phyloP scores from a whole-genome alignment of 1,140 invertebrate species.

The Pseudomyrmex concolor region DNA sequence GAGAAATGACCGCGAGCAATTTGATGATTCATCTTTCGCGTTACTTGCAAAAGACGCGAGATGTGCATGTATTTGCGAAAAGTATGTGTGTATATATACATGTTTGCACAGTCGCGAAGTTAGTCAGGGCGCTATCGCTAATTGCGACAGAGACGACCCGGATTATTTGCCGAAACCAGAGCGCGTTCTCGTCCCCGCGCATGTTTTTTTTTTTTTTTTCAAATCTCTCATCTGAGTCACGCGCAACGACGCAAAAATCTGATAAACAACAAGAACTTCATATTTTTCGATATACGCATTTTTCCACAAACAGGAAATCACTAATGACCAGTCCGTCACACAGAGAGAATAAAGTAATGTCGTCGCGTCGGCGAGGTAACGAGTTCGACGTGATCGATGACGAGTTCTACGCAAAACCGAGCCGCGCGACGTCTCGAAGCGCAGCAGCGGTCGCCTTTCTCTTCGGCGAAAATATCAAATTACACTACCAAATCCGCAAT shows the following conservation, averaged over 20 bases:
- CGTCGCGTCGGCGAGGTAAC: conserved; percentile 3
- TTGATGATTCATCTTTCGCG: conserved; percentile 9
- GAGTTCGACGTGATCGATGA: conserved; percentile 39
- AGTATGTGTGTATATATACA: too few relatives aligned
- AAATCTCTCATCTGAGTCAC: conserved; percentile 26
- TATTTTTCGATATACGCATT: conserved; percentile 41
- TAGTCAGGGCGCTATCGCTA: not conserved
- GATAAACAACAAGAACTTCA: conserved; percentile 53
- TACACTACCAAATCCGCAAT: conserved; percentile 29
- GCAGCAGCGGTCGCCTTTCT: not conserved
- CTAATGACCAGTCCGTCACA: conserved; percentile 24
- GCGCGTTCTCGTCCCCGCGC: not conserved
- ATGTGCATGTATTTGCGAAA: too few relatives aligned
- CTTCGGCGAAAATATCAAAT: conserved; percentile 42
- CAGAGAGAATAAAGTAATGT: conserved; percentile 30
- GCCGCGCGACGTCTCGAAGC: not conserved
- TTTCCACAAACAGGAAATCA: conserved; percentile 37
- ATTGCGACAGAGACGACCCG: conserved; percentile 16
- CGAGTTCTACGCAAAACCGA: conserved; percentile 41
- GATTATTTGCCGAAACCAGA: conserved; percentile 32
- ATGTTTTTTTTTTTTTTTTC: not conserved
- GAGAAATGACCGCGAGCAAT: not conserved
- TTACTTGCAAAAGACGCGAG: conserved; percentile 21
- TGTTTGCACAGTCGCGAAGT: not conserved
- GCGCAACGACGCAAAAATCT: conserved; percentile 43